Evolutionary conservation across 1,140 invertebrate species (phyloP).

Genomic region (Pseudomyrmex gracilis): DNA sequence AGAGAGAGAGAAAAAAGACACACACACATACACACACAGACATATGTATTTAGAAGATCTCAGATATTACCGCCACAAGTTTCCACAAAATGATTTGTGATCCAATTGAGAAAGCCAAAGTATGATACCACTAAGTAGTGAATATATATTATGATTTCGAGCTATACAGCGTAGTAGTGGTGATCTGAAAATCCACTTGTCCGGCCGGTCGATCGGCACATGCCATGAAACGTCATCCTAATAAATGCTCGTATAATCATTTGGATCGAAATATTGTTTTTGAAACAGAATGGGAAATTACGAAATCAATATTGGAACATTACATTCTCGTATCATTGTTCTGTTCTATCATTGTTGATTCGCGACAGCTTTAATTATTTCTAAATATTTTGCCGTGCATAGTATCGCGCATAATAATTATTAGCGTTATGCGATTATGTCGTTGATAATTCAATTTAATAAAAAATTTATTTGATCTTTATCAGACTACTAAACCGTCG

Average conservation of each 20-base stretch:
- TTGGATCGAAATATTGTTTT: neutral
- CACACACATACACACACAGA: too few species aligned
- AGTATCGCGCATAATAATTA: neutral
- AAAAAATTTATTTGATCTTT: neutral
- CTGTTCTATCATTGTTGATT: neutral
- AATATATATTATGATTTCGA: constrained; percentile 12
- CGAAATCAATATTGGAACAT: neutral
- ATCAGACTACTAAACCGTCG: neutral
- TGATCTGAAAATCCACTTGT: constrained; percentile 30
- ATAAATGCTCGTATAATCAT: constrained; percentile 29
- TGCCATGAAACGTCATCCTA: constrained; percentile 57
- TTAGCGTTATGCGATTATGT: neutral
- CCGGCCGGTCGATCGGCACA: constrained; percentile 63
- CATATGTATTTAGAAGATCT: constrained; percentile 15
- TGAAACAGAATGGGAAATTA: neutral
- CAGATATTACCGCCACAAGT: constrained; percentile 41
- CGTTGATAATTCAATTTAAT: neutral
- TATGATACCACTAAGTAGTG: constrained; percentile 14
- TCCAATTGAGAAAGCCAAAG: constrained; percentile 32
- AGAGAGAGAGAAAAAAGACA: constrained; percentile 10
- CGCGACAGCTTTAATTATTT: neutral
- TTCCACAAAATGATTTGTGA: constrained; percentile 34
- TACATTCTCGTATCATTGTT: neutral
- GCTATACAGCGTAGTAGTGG: neutral
- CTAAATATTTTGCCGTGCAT: neutral